A percentile compares a stretch with the other conserved stretches of the same genome.
Evolutionary conservation across 2,888 invertebrate species (phyloP).

Genomic region (Anoplius nigerrimus): DNA sequence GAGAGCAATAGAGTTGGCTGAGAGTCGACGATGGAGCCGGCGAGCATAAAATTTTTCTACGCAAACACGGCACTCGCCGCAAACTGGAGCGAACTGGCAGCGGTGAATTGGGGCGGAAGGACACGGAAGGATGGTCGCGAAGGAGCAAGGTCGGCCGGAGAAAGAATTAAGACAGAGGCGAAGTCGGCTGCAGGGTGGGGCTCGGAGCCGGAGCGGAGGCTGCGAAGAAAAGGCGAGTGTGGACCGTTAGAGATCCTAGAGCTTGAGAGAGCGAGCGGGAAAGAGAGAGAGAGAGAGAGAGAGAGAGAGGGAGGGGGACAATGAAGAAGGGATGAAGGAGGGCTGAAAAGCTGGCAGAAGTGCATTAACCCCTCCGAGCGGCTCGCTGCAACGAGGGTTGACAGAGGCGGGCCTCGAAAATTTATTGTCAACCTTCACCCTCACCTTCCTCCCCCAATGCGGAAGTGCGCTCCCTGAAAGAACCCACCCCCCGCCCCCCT

Average conservation of each 20-base stretch:
- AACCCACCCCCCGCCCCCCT: not conserved
- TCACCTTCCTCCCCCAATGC: not conserved
- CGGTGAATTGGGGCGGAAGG: no score
- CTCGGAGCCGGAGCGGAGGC: slow-evolving; percentile 1
- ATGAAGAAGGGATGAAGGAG: not conserved
- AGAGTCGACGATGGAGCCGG: no score
- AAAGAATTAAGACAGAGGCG: not conserved
- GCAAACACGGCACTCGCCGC: no score
- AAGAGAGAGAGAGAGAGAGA: slow-evolving; percentile 8
- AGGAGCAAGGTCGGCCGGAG: not conserved
- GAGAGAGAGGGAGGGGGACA: not conserved
- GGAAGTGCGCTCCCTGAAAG: not conserved
- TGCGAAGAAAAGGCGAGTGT: slow-evolving; percentile 5
- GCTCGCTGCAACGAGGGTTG: slow-evolving; percentile 32
- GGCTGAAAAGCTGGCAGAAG: slow-evolving; percentile 29
- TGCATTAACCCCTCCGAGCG: slow-evolving; percentile 41
- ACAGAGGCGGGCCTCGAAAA: slow-evolving; percentile 40
- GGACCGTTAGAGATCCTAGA: no score
- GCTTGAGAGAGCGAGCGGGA: not conserved
- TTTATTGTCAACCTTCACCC: slow-evolving; percentile 35
- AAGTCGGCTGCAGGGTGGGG: not conserved
- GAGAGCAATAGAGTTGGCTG: no score
- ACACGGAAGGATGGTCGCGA: no score
- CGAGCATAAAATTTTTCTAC: no score
- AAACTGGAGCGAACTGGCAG: no score